A percentile compares a stretch with the other conserved stretches of the same genome.
These are phyloP conservation scores for Danio jaintianensis DNA, from an alignment of 2,797 vertebrate species.

Conservation along the genomic window DNA sequence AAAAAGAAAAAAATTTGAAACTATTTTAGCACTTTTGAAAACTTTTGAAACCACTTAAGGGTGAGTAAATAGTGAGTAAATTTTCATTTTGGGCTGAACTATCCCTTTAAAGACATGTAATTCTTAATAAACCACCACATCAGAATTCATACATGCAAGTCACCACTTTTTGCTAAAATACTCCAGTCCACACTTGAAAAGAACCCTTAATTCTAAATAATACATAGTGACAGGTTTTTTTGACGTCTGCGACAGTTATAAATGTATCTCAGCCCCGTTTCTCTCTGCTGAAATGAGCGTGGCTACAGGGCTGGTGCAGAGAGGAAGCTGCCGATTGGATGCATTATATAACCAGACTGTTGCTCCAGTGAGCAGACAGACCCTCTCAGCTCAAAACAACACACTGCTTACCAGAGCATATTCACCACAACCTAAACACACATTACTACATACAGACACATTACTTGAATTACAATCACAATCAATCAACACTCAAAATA, in stretches of 20 bases:
- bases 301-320: conserved; percentile 40
- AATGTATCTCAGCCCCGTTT: conserved; percentile 16
- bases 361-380: conserved; percentile 35
- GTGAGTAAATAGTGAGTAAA: too few species aligned
- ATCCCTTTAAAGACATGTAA: neutral
- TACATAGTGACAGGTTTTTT: neutral
- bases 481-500: neutral
- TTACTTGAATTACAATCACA: neutral
- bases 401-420: conserved; percentile 33
- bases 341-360: conserved; percentile 54
- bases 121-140: neutral
- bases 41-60: too few species aligned
- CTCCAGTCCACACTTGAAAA: neutral
- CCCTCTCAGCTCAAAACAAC: conserved; percentile 7
- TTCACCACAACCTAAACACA: neutral
- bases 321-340: conserved; percentile 44
- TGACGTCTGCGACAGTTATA: neutral
- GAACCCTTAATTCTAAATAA: neutral
- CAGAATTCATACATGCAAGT: neutral
- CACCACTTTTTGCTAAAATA: neutral
- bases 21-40: too few species aligned
- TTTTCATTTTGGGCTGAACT: too few species aligned
- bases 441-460: neutral
- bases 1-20: too few species aligned
- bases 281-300: conserved; percentile 14